Base-by-base conservation (phyloP, 2,797 vertebrate species). In the Pempheris klunzingeri region DNA sequence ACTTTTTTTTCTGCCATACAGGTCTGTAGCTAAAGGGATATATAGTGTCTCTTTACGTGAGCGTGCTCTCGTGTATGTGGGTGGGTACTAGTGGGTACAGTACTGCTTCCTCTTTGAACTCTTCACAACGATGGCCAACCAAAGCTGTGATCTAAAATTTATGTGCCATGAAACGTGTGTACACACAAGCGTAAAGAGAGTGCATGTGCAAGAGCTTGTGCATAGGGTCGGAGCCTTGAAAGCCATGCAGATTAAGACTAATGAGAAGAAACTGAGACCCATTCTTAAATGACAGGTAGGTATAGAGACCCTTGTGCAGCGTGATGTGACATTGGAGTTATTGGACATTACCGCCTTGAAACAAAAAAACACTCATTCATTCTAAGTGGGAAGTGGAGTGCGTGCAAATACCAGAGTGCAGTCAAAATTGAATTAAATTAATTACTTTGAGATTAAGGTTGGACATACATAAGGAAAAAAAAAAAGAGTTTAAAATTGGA, bases 61-160 rank as follows among this genome's bases (percentile, higher is more conserved):
- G 44, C 20, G 26, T 26, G 20, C n/a, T 20, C 10, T 28, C 54
- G 44, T 57, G 55, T 30, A 41, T 58, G 55, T 30, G 39, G 26
- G 57, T 18, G 15, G 18, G 41, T 28, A 61, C 47, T 22, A 24
- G 73, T 41, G 71, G 73, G 47, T 69, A 60, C 36, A 55, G 76
- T 57, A 54, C 22, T 15, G 36, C 68, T 62, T 73, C 50, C 63
- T 38, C 49, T 86, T 70, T 90, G 84, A 93, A 89, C 86, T 76
- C 65, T 69, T 65, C 57, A 73, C 28, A 52, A 81, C 75, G 62
- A 50, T 66, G 36, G 71, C 65, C 85, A 60, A 86, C 78, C 28
- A 58, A 50, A 75, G 52, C 82, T 87, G 57, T 83, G 88, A 91
- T 88, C 44, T 79, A 92, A 82, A 90, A 92, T 90, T 69, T 68